Evolutionary conservation across 2,113 vertebrate species (phyloP), one percentile per base, ranked within the genome.

Genomic region (Hemiprocne comata): DNA sequence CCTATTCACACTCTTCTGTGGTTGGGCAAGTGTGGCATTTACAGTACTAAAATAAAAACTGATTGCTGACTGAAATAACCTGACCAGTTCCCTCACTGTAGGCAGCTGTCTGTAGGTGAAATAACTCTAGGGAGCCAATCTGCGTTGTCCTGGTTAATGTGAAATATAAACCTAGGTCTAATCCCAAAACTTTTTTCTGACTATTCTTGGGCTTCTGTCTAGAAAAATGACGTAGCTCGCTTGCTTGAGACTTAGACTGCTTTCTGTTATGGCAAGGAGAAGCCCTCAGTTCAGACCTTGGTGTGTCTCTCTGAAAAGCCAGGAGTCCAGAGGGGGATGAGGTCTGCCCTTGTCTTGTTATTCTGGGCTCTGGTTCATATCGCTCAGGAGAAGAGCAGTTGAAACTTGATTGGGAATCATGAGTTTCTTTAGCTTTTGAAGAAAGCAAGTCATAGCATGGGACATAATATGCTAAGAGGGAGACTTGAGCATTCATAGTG

Each of bases 201-300:
- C 19, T 46, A 11, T 84, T 7, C 44, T 16, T 12, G 1, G 55
- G 11, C 20, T 60, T 9, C 7, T 65, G 6, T 64, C 9, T 78
- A n/a, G 40, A 69, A 53, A 50, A 64, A 61, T 34, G 12, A 20
- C 0, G 2, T 46, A 4, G 24, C 8, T 86, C 2, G 2, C 8
- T 23, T 89, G 9, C 38, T 69, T 29, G 42, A 51, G 40, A 24
- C 8, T 84, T 75, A 4, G 15, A 33, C 23, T 72, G 38, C 19
- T 46, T 79, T 60, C 33, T 75, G 7, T 48, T 5, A 5, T 34
- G 34, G 34, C 16, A 34, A 67, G 51, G n/a, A 42, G 73, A n/a
- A 40, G 15, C 28, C 13, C 14, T 66, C 16, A 7, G 10, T 58
- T 54, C 19, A 25, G 78, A 44, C 21, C 14, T 12, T 57, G 38